Percentiles rank a stretch among this genome's conserved stretches.
Evolutionary conservation across 1,140 invertebrate species (phyloP).

Genomic region (Drosophila mauritiana): DNA sequence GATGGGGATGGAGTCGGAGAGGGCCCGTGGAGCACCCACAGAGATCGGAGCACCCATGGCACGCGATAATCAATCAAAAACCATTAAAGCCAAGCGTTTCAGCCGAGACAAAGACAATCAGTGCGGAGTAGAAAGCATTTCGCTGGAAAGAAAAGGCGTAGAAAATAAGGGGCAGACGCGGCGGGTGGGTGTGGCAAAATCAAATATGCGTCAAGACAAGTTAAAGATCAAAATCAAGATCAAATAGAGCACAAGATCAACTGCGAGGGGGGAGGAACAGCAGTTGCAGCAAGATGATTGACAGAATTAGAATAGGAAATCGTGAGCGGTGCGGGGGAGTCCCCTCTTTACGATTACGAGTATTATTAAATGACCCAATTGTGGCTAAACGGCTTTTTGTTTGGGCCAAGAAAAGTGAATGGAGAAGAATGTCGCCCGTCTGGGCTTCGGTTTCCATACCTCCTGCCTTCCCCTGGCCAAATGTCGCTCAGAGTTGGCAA

Average conservation of each 20-base stretch:
- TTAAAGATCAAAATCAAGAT: conserved; percentile 80
- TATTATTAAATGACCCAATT: conserved; percentile 81
- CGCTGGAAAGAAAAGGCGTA: conserved; percentile 55
- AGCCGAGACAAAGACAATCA: conserved; percentile 56
- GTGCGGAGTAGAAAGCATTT: conserved; percentile 79
- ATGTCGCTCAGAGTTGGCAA: conserved; percentile 67
- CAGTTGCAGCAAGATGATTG: conserved; percentile 78
- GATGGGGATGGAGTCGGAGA: conserved; percentile 27
- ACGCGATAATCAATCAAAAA: conserved; percentile 82
- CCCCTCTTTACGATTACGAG: conserved; percentile 15
- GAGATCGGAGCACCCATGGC: conserved; percentile 59
- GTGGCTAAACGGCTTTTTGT: conserved; percentile 45
- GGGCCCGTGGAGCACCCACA: conserved; percentile 61
- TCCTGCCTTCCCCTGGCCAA: conserved; percentile 13
- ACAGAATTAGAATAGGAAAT: conserved; percentile 81
- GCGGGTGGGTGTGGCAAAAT: conserved; percentile 71
- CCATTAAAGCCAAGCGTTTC: conserved; percentile 77
- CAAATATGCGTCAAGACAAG: conserved; percentile 72
- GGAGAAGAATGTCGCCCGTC: conserved; percentile 71
- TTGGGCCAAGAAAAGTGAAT: conserved; percentile 71
- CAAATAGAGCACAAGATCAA: conserved; percentile 57
- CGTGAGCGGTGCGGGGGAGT: conserved; percentile 35
- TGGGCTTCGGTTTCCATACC: conserved; percentile 13
- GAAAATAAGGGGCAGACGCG: conserved; percentile 4
- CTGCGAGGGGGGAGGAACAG: conserved; percentile 20